phyloP scores from a whole-genome alignment of 2,888 invertebrate genomes.

The Nymphalis urticae region DNA sequence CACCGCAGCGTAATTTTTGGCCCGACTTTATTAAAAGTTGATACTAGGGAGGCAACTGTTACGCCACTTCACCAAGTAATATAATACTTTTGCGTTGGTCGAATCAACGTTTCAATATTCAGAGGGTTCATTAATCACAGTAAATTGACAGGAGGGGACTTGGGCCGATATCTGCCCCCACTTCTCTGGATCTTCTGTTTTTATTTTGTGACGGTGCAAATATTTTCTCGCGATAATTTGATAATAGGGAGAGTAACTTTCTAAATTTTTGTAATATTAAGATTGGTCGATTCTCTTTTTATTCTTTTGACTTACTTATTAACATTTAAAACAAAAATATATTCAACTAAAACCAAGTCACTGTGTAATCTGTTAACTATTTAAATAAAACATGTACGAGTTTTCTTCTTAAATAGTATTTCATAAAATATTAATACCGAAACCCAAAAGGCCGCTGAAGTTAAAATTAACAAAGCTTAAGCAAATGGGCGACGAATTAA shows the following conservation, averaged over 20 bases:
- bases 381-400: not conserved
- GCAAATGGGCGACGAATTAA: constrained; percentile 33
- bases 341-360: not conserved
- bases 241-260: constrained; percentile 35
- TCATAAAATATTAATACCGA: constrained; percentile 19
- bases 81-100: constrained; percentile 73
- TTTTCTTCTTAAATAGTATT: constrained; percentile 4
- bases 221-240: constrained; percentile 52
- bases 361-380: not conserved
- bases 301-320: not conserved
- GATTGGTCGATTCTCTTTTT: constrained; percentile 15
- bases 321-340: not conserved
- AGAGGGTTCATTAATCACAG: constrained; percentile 76
- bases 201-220: constrained; percentile 48
- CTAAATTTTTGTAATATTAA: constrained; percentile 28
- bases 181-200: constrained; percentile 46
- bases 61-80: constrained; percentile 65
- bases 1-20: constrained; percentile 47
- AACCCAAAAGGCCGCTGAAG: constrained; percentile 18
- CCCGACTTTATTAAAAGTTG: constrained; percentile 70
- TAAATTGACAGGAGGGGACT: constrained; percentile 76
- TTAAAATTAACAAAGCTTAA: constrained; percentile 31
- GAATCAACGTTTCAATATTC: constrained; percentile 80
- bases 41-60: constrained; percentile 45
- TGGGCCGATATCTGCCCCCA: constrained; percentile 57